phyloP scores from a whole-genome alignment of 2,797 vertebrate genomes.

The Poeciliopsis presidionis region DNA sequence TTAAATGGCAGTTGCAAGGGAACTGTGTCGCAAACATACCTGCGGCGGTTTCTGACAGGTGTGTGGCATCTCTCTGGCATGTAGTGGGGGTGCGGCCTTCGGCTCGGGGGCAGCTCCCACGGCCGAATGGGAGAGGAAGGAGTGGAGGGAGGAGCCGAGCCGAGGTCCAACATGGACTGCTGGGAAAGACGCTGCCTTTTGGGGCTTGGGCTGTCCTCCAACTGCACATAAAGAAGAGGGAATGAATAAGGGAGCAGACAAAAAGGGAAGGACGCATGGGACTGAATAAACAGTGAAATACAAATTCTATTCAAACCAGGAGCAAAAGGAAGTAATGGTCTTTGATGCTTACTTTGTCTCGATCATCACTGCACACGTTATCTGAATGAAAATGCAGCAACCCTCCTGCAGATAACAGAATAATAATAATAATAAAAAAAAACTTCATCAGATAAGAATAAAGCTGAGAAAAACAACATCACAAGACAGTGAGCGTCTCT shows the following conservation, averaged over 20 bases:
- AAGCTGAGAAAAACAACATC: slow-evolving; percentile 57
- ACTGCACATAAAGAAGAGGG: slow-evolving; percentile 72
- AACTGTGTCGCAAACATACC: slow-evolving; percentile 72
- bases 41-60: slow-evolving; percentile 93
- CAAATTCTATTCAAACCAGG: slow-evolving; percentile 53
- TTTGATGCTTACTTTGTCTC: slow-evolving; percentile 79
- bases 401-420: slow-evolving; percentile 70
- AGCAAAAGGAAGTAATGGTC: slow-evolving; percentile 37
- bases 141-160: slow-evolving; percentile 88
- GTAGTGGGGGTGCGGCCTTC: slow-evolving; percentile 92
- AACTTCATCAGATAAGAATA: slow-evolving; percentile 43
- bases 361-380: slow-evolving; percentile 75
- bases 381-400: slow-evolving; percentile 79
- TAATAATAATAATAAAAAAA: neutral
- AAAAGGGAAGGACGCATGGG: slow-evolving; percentile 11
- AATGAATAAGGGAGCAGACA: slow-evolving; percentile 7
- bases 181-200: slow-evolving; percentile 96
- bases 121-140: slow-evolving; percentile 97
- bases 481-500: slow-evolving; percentile 51
- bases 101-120: slow-evolving; percentile 95
- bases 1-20: neutral
- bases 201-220: slow-evolving; percentile 95
- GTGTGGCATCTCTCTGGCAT: slow-evolving; percentile 97
- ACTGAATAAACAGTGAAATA: slow-evolving; percentile 22
- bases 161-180: slow-evolving; percentile 93